These are phyloP conservation scores for Phyllotreta striolata DNA, from an alignment of 2,888 invertebrate genomes.

Conservation along the genomic window DNA sequence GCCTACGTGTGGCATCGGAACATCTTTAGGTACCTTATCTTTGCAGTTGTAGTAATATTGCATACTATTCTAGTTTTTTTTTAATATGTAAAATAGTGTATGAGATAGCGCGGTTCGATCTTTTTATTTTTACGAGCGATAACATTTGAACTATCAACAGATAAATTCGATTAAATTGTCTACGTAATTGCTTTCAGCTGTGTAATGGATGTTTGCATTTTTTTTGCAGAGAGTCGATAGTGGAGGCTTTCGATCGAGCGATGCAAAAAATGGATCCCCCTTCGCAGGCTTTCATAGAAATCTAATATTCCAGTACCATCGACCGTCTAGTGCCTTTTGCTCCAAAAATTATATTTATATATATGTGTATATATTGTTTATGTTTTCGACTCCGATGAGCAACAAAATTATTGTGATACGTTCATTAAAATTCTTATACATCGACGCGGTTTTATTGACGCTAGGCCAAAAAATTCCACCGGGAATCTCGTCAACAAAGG, in stretches of 20 bases:
- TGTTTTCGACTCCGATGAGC: conserved; percentile 3
- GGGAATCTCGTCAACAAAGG: no score
- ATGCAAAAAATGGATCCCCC: conserved; percentile 60
- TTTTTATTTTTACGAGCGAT: no score
- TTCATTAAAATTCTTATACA: conserved; percentile 13
- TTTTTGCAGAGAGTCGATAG: conserved; percentile 73
- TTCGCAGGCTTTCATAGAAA: conserved; percentile 40
- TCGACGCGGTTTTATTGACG: not conserved
- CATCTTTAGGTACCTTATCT: conserved; percentile 77
- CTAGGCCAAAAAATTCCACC: no score
- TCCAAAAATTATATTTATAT: conserved; percentile 18
- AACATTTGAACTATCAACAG: no score
- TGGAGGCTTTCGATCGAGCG: conserved; percentile 78
- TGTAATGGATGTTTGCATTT: conserved; percentile 26
- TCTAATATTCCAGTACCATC: conserved; percentile 29
- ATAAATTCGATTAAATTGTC: no score
- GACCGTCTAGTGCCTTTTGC: conserved; percentile 27
- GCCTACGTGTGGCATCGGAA: conserved; percentile 89
- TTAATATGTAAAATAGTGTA: no score
- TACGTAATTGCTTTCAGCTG: no score
- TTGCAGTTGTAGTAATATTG: no score
- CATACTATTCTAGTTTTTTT: no score
- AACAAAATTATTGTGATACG: conserved; percentile 28
- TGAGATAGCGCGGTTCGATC: no score
- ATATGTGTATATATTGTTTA: conserved; percentile 23